These are phyloP conservation scores for Julus scandinavius DNA, from an alignment of 2,888 invertebrate genomes.

Conservation along the genomic window DNA sequence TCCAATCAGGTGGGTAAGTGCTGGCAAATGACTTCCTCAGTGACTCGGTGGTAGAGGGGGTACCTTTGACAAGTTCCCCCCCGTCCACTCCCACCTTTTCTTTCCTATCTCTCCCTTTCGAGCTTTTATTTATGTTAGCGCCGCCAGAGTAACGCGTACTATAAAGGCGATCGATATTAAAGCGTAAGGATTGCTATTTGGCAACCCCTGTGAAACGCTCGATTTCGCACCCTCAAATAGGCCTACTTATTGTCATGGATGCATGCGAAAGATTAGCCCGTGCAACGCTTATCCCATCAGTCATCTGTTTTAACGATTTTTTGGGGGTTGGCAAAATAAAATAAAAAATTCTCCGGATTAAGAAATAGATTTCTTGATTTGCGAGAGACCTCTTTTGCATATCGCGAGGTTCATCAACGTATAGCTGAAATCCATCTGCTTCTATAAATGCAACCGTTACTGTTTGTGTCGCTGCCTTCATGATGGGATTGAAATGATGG, in stretches of 20 bases:
- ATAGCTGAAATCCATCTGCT: neutral
- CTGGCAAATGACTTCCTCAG: slow-evolving; percentile 55
- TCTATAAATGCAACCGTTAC: too few species aligned
- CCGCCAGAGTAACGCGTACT: neutral
- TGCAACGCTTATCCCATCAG: too few species aligned
- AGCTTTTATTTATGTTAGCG: slow-evolving; percentile 21
- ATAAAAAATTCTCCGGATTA: neutral
- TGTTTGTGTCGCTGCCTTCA: neutral
- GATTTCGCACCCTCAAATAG: neutral
- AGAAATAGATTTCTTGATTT: neutral
- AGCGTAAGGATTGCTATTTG: neutral
- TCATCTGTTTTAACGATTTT: neutral
- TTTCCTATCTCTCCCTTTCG: slow-evolving; percentile 27
- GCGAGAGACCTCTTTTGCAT: neutral
- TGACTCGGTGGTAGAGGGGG: slow-evolving; percentile 22
- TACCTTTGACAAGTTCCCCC: neutral
- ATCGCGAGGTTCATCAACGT: neutral
- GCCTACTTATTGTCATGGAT: neutral
- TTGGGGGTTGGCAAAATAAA: too few species aligned
- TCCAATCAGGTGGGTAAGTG: slow-evolving; percentile 55
- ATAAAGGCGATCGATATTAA: slow-evolving; percentile 17
- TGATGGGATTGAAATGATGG: neutral
- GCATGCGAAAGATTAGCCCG: too few species aligned
- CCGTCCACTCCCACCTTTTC: slow-evolving; percentile 31
- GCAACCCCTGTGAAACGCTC: too few species aligned